Evolutionary conservation across 2,113 vertebrate species (phyloP).

Genomic region (Cyphomyrus discorhynchus): DNA sequence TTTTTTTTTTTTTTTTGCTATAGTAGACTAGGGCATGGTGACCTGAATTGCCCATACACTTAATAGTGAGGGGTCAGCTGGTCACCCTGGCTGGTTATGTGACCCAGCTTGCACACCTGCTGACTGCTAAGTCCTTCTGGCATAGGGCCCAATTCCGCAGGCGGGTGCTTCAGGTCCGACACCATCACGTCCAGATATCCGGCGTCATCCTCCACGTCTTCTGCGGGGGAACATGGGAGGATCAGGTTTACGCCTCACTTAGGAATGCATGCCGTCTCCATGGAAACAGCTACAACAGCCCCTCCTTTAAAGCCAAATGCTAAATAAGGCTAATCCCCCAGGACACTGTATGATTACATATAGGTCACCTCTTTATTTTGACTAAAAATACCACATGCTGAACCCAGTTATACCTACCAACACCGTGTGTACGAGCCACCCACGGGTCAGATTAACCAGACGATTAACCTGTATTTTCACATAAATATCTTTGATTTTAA

Average conservation of each 20-base stretch:
- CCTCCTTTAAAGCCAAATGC: neutral
- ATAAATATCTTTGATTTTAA: neutral
- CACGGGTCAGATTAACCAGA: neutral
- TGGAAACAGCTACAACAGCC: neutral
- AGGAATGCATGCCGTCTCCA: neutral
- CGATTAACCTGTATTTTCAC: neutral
- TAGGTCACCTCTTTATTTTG: neutral
- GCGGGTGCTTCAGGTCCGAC: conserved; percentile 75
- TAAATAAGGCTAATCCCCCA: neutral
- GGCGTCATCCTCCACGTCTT: conserved; percentile 81
- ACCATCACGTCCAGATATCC: conserved; percentile 82
- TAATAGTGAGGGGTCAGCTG: neutral
- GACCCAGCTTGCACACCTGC: neutral
- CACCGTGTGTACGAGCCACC: neutral
- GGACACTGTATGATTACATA: neutral
- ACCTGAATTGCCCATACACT: neutral
- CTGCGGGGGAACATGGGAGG: conserved; percentile 48
- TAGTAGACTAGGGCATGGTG: neutral
- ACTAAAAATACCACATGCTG: neutral
- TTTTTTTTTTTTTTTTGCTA: neutral
- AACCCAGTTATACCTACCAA: neutral
- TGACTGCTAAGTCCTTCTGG: conserved; percentile 73
- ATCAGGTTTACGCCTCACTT: neutral
- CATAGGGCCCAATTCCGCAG: conserved; percentile 82
- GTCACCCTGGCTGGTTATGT: neutral